Percentiles rank a stretch among this genome's conserved stretches.
These are phyloP conservation scores for Xanthia icteritia DNA, from an alignment of 2,888 invertebrate genomes.

Conservation along the genomic window DNA sequence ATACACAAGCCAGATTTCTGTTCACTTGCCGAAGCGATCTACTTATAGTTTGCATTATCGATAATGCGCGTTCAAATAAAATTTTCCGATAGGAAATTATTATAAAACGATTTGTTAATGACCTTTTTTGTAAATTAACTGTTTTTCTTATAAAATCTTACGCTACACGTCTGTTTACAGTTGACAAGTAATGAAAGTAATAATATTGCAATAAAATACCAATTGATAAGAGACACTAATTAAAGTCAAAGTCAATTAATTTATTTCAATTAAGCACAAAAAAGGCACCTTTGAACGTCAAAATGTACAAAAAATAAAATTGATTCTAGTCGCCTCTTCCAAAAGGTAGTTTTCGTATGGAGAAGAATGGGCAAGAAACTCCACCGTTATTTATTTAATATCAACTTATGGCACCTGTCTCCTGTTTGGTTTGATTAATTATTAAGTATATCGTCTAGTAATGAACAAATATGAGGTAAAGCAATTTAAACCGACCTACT, in stretches of 20 bases:
- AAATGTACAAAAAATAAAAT: too few species aligned
- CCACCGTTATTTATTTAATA: too few species aligned
- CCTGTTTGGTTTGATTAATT: too few species aligned
- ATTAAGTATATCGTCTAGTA: neutral
- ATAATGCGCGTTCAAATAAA: constrained; percentile 40
- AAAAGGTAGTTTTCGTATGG: too few species aligned
- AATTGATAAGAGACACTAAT: constrained; percentile 6
- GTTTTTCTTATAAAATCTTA: neutral
- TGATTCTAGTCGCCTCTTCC: too few species aligned
- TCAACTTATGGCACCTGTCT: too few species aligned
- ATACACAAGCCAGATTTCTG: constrained; percentile 44
- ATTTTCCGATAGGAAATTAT: constrained; percentile 48
- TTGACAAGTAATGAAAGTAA: constrained; percentile 10
- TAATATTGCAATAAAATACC: neutral
- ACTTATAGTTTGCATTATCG: constrained; percentile 26
- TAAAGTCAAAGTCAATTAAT: too few species aligned
- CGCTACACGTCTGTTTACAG: neutral
- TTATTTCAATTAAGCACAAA: too few species aligned
- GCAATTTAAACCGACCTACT: constrained; percentile 21
- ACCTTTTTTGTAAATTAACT: constrained; percentile 4
- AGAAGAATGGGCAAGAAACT: too few species aligned
- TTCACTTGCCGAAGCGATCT: constrained; percentile 31
- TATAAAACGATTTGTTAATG: constrained; percentile 53
- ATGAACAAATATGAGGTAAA: constrained; percentile 24
- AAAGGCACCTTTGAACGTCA: too few species aligned